A percentile compares a stretch with the other conserved stretches of the same genome.
These are phyloP conservation scores for Poeciliopsis presidionis DNA, from an alignment of 2,797 vertebrate genomes.

Conservation along the genomic window DNA sequence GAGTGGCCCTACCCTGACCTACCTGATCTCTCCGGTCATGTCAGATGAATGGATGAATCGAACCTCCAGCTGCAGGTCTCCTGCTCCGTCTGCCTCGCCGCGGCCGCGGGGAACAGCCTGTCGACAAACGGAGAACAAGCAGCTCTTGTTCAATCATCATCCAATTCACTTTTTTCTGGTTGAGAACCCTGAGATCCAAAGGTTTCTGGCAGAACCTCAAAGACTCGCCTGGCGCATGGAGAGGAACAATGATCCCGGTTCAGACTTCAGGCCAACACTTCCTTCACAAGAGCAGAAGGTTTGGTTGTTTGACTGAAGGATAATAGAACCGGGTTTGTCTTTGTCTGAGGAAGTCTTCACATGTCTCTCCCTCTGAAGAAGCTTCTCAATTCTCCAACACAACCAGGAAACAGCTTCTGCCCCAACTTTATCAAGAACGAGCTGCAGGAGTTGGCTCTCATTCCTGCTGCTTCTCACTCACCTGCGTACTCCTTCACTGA, in stretches of 20 bases:
- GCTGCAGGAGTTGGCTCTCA: too few relatives aligned
- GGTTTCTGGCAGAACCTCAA: background rate
- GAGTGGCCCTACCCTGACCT: too few relatives aligned
- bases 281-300: background rate
- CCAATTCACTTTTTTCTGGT: background rate
- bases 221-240: background rate
- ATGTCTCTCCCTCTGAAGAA: background rate
- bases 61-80: background rate
- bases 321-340: background rate
- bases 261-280: background rate
- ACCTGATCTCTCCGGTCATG: background rate
- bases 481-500: background rate
- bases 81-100: background rate
- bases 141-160: background rate
- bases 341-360: background rate
- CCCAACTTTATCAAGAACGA: background rate
- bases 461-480: background rate
- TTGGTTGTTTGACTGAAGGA: background rate
- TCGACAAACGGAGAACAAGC: background rate
- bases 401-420: background rate
- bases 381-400: background rate
- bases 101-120: background rate
- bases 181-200: background rate
- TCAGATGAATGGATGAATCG: background rate
- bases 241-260: background rate